Conservation (phyloP, 2,113 vertebrate genomes). For the Charina bottae region DNA sequence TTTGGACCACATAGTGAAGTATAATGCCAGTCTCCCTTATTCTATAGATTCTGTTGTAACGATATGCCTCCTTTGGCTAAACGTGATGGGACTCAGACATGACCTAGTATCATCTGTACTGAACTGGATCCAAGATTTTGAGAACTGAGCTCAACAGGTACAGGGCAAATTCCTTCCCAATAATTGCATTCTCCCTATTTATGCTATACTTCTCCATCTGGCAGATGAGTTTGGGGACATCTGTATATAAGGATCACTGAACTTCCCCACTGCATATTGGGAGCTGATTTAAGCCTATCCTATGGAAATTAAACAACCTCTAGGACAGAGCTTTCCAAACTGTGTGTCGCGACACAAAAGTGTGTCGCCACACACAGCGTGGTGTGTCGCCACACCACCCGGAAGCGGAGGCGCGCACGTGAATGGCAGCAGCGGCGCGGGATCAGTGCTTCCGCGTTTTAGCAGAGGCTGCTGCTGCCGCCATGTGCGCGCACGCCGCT, state of each 20-base stretch:
- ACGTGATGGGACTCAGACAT: background rate
- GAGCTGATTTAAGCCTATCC: background rate
- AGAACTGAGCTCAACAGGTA: background rate
- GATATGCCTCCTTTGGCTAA: background rate
- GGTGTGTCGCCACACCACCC: too few relatives aligned
- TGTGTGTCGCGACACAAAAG: too few relatives aligned
- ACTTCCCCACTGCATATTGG: background rate
- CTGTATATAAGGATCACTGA: background rate
- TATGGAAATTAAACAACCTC: background rate
- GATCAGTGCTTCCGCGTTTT: too few relatives aligned
- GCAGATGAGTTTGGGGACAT: background rate
- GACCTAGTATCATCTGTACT: background rate
- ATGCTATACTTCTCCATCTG: background rate
- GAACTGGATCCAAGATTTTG: background rate
- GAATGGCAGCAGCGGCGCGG: too few relatives aligned
- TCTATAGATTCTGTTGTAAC: background rate
- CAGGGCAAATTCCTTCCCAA: background rate
- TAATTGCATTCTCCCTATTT: background rate
- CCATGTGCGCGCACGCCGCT: too few relatives aligned
- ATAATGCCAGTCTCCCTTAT: background rate
- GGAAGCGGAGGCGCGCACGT: too few relatives aligned
- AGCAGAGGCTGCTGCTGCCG: too few relatives aligned
- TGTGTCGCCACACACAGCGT: too few relatives aligned
- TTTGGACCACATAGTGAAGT: background rate
- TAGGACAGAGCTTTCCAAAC: too few relatives aligned